A percentile compares a stretch with the other conserved stretches of the same genome.
These are phyloP conservation scores for Lithosia quadra DNA, from an alignment of 2,888 invertebrate species.

Conservation along the genomic window DNA sequence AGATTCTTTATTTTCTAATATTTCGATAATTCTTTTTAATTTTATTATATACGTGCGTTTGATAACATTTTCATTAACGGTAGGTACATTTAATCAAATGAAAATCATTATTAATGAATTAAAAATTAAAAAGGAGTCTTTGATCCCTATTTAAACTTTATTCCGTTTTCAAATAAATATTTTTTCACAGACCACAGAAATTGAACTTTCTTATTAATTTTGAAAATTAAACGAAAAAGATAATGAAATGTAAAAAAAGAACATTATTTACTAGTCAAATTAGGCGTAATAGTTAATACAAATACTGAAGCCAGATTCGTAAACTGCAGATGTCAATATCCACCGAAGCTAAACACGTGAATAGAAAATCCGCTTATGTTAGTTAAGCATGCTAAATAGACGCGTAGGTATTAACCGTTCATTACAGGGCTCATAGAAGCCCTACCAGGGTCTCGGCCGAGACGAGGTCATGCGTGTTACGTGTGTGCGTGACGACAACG, in stretches of 20 bases:
- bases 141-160: no score
- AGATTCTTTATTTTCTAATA: background rate
- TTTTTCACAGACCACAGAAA: background rate
- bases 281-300: background rate
- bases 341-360: conserved; percentile 30
- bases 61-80: background rate
- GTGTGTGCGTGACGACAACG: conserved; percentile 21
- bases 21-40: background rate
- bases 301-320: background rate
- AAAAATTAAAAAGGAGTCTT: background rate
- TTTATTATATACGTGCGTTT: background rate
- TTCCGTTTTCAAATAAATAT: background rate
- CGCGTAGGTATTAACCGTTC: conserved; percentile 52
- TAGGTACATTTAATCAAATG: background rate
- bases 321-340: conserved; percentile 3
- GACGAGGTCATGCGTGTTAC: conserved; percentile 48
- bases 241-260: no score
- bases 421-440: conserved; percentile 64
- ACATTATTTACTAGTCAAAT: no score
- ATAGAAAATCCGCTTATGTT: conserved; percentile 49
- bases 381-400: conserved; percentile 51
- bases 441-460: conserved; percentile 61
- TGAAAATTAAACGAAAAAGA: no score
- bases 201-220: no score
- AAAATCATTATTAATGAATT: background rate